Conservation (phyloP, 2,113 vertebrate genomes). For the Buteo buteo region DNA sequence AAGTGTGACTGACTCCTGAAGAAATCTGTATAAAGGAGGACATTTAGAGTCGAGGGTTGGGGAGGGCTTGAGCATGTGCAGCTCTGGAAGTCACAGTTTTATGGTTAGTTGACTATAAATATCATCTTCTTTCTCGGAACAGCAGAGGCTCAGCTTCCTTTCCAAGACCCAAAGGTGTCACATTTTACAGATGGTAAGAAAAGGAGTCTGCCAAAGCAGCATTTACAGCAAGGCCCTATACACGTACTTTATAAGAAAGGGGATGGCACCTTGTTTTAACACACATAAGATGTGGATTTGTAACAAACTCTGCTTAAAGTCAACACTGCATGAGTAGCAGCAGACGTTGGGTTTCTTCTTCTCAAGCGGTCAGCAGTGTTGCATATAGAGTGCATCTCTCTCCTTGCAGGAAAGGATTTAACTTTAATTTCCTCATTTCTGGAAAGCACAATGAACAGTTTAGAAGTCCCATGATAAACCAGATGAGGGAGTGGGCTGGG, state of each 20-base stretch:
- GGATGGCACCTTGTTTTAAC: neutral
- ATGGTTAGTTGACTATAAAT: conserved; percentile 14
- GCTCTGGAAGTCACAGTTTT: conserved; percentile 9
- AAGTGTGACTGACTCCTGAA: neutral
- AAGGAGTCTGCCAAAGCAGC: neutral
- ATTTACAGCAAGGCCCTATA: neutral
- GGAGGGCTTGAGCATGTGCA: neutral
- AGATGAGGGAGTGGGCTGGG: neutral
- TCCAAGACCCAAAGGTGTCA: neutral
- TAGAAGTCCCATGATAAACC: neutral
- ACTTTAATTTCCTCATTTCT: neutral
- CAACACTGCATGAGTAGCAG: neutral
- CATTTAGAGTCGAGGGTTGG: neutral
- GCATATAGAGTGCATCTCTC: neutral
- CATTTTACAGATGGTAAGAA: neutral
- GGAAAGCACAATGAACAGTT: neutral
- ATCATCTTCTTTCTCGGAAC: neutral
- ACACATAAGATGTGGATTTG: neutral
- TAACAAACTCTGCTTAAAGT: neutral
- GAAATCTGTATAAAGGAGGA: neutral
- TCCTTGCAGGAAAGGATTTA: neutral
- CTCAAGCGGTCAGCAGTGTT: neutral
- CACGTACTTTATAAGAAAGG: neutral
- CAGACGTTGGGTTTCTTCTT: neutral
- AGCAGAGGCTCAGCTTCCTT: conserved; percentile 10